These are phyloP conservation scores for Cheiracanthium punctorium DNA, from an alignment of 2,888 invertebrate genomes.

Conservation along the genomic window DNA sequence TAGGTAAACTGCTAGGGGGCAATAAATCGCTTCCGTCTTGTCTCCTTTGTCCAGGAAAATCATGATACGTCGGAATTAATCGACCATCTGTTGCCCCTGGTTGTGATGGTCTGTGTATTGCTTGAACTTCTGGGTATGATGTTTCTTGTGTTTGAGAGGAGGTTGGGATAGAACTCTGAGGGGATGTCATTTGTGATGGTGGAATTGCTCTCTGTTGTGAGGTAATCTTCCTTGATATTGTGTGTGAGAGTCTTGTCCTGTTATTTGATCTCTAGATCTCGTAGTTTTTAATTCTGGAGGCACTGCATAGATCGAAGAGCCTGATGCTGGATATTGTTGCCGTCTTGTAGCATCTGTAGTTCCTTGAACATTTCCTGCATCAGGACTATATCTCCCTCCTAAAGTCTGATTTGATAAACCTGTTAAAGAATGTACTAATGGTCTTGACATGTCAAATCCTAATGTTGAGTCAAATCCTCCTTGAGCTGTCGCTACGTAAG, in stretches of 20 bases:
- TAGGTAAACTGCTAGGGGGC: background rate
- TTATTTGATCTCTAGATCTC: background rate
- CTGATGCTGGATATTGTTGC: too few relatives aligned
- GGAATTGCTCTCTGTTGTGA: background rate
- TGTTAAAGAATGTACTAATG: slow-evolving; percentile 28
- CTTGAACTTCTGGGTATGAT: background rate
- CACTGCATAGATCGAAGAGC: too few relatives aligned
- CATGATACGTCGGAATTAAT: background rate
- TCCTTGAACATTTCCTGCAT: background rate
- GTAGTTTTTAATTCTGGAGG: too few relatives aligned
- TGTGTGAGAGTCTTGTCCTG: background rate
- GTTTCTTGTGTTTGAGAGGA: background rate
- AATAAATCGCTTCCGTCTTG: background rate
- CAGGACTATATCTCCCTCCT: background rate
- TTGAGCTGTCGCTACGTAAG: slow-evolving; percentile 56
- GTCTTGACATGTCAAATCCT: slow-evolving; percentile 33
- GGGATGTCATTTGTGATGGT: slow-evolving; percentile 12
- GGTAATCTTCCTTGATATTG: background rate
- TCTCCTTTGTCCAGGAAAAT: background rate
- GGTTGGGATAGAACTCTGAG: background rate
- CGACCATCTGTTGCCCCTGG: background rate
- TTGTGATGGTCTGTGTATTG: slow-evolving; percentile 8
- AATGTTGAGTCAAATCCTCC: slow-evolving; percentile 56
- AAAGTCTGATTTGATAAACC: background rate
- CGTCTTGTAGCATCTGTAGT: background rate